Conservation (phyloP, 2,888 invertebrate species). For the Timema cristinae region DNA sequence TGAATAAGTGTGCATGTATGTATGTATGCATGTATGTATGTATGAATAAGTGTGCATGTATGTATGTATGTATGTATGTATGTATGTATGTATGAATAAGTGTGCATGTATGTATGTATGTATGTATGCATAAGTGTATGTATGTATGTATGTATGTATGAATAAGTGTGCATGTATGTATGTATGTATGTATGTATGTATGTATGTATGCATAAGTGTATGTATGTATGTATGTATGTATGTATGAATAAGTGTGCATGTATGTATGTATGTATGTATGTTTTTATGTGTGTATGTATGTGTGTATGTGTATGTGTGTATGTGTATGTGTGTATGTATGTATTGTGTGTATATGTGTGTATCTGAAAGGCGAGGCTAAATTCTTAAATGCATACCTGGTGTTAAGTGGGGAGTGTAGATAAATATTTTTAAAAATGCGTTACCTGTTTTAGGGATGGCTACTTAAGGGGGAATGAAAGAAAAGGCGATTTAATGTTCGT, state of each 20-base stretch:
- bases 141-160: background rate
- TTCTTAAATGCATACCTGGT: too few species aligned
- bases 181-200: background rate
- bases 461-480: too few species aligned
- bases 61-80: background rate
- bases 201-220: background rate
- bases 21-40: background rate
- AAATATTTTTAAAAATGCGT: too few species aligned
- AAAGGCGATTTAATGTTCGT: too few species aligned
- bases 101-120: background rate
- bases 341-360: too few species aligned
- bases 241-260: too few species aligned
- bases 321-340: background rate
- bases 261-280: background rate
- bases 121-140: background rate
- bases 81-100: background rate
- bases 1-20: background rate
- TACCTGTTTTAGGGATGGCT: too few species aligned
- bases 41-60: too few species aligned
- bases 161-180: too few species aligned
- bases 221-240: background rate
- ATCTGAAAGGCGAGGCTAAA: too few species aligned
- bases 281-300: background rate
- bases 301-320: background rate
- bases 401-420: too few species aligned